phyloP scores from a whole-genome alignment of 2,888 invertebrate genomes.

The Leptinotarsa tumamoca region DNA sequence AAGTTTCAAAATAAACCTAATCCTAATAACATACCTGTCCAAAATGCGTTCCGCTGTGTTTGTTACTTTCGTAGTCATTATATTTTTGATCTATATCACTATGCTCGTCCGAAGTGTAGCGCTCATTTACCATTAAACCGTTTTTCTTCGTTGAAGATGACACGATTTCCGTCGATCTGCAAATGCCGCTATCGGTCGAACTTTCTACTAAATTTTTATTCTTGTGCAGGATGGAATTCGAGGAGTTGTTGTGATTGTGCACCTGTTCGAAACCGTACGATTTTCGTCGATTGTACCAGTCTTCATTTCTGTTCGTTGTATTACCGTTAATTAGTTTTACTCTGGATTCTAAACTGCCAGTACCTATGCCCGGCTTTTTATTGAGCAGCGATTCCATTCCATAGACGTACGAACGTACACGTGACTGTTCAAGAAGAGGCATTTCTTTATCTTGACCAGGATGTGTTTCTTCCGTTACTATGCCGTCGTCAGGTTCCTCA shows the following conservation, averaged over 20 bases:
- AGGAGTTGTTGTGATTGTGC: slow-evolving; percentile 54
- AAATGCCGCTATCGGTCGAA: slow-evolving; percentile 83
- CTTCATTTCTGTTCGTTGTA: slow-evolving; percentile 66
- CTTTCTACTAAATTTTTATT: slow-evolving; percentile 75
- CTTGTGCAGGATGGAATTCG: slow-evolving; percentile 61
- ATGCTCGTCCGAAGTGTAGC: slow-evolving; percentile 47
- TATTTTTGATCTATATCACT: slow-evolving; percentile 47
- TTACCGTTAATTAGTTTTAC: slow-evolving; percentile 63
- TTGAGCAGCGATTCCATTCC: slow-evolving; percentile 65
- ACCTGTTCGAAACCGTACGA: slow-evolving; percentile 79
- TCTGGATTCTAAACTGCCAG: slow-evolving; percentile 67
- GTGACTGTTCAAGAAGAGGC: slow-evolving; percentile 49
- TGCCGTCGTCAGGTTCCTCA: slow-evolving; percentile 66
- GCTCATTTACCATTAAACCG: slow-evolving; percentile 33
- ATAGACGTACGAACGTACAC: slow-evolving; percentile 66
- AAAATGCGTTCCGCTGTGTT: slow-evolving; percentile 42
- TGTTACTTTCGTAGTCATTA: slow-evolving; percentile 35
- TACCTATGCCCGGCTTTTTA: slow-evolving; percentile 61
- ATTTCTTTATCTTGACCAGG: slow-evolving; percentile 37
- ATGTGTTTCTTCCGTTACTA: slow-evolving; percentile 63
- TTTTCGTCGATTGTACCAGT: slow-evolving; percentile 81
- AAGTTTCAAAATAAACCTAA: too few relatives aligned
- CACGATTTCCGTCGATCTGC: slow-evolving; percentile 78
- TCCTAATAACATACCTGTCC: slow-evolving; percentile 45
- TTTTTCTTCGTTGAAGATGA: slow-evolving; percentile 50